Evolutionary conservation across 2,113 vertebrate genomes (phyloP), one percentile per base, ranked within the genome.

Genomic region (Excalfactoria chinensis): DNA sequence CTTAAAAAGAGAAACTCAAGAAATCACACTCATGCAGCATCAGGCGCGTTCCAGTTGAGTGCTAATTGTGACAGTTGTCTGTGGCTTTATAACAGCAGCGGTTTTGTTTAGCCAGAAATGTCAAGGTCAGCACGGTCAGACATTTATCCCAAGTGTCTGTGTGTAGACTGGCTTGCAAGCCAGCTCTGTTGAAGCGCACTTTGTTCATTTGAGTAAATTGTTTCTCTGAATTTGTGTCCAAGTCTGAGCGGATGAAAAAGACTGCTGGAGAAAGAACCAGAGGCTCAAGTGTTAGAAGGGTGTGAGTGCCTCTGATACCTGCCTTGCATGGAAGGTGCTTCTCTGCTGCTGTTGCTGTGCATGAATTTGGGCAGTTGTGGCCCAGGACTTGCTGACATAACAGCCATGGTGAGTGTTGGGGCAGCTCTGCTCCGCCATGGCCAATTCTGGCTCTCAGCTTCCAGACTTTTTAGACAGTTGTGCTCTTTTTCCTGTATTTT

Each of bases 41-140:
- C 41, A 5, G 9, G 6, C 62, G 71, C 32, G 86, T 96, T 96
- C 94, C 84, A 51, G 83, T 88, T 96, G 90, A 95, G 32, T 58
- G 92, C 93, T 81, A 71, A 88, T 92, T 93, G 84, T 95, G 93
- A 90, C 93, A 90, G 93, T 95, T 94, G 83, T 64, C 69, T 84
- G 80, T 82, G 88, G 88, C 88, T 89, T 94, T 82, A 26, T 85
- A 83, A 79, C 35, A 81, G 56, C 70, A 53, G 23, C 83, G 68
- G 68, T 78, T 95, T 89, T 94, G 76, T 94, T 86, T 77, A 67
- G 82, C 68, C 18, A 6, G 68, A 69, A 90, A 69, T 40, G 48
- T 71, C 59, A 25, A 2, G 30, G 79, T 83, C 72, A 44, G 0
- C 0, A 2, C 55, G 72, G 73, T 90, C 63, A 84, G 66, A 81